Percentiles rank a stretch among this genome's conserved stretches.
phyloP scores from a whole-genome alignment of 2,888 invertebrate genomes.

The Hypomecis atomaria region DNA sequence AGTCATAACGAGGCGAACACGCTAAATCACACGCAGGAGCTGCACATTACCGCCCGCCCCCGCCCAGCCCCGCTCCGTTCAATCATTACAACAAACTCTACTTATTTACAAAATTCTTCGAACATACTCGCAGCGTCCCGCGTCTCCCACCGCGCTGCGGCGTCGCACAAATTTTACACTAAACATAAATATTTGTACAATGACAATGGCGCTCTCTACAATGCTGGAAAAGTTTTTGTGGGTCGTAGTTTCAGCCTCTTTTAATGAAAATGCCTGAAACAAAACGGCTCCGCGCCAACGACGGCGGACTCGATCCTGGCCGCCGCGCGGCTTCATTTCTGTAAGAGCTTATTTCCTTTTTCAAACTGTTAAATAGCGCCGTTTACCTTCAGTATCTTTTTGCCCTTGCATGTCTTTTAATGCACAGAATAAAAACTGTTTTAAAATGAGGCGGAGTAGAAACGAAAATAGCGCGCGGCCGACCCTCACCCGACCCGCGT shows the following conservation, averaged over 20 bases:
- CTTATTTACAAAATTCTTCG: no score
- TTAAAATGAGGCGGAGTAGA: neutral
- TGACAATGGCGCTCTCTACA: slow-evolving; percentile 10
- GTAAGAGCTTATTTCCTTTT: slow-evolving; percentile 15
- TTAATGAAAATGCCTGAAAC: slow-evolving; percentile 13
- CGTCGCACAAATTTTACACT: no score
- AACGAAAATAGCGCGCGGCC: neutral
- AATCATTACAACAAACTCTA: no score
- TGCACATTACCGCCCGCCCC: no score
- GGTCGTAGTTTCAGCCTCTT: slow-evolving; percentile 8
- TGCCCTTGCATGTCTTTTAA: neutral
- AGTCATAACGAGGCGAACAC: slow-evolving; percentile 21
- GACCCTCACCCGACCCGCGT: neutral
- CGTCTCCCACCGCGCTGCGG: neutral
- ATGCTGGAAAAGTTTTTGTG: slow-evolving; percentile 10
- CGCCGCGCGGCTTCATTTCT: slow-evolving; percentile 8
- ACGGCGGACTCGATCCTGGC: slow-evolving; percentile 4
- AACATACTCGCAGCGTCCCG: neutral
- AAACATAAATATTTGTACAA: neutral
- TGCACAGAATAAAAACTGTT: neutral
- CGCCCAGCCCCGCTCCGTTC: no score
- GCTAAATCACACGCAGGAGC: slow-evolving; percentile 29
- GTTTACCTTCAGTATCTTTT: neutral
- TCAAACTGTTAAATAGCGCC: neutral
- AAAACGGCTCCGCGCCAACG: slow-evolving; percentile 1